Evolutionary conservation across 2,797 vertebrate species (phyloP).

Genomic region (Chelon labrosus): DNA sequence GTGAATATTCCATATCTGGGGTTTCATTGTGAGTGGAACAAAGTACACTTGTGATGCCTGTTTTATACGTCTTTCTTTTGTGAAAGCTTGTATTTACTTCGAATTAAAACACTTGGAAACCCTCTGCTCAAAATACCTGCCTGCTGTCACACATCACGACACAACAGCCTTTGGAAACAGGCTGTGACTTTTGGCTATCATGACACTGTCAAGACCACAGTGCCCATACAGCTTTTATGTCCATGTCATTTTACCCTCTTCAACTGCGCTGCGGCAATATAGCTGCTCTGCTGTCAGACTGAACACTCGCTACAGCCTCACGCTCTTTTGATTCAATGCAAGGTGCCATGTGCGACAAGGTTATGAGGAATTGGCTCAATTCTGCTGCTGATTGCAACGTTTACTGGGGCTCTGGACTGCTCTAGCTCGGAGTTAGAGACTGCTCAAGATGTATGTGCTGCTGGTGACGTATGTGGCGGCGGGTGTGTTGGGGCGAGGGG

Average conservation of each 20-base stretch:
- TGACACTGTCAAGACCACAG: constrained; percentile 45
- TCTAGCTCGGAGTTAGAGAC: constrained; percentile 66
- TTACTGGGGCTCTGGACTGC: constrained; percentile 71
- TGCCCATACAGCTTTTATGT: constrained; percentile 62
- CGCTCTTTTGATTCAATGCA: constrained; percentile 76
- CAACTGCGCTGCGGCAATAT: constrained; percentile 65
- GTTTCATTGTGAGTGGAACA: not conserved
- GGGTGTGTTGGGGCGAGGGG: constrained; percentile 64
- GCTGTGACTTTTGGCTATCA: constrained; percentile 19
- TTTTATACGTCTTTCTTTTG: constrained; percentile 29
- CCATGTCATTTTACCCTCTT: constrained; percentile 74
- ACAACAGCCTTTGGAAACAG: constrained; percentile 4
- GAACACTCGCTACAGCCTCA: constrained; percentile 67
- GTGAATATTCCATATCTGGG: constrained; percentile 22
- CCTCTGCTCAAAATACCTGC: constrained; percentile 1
- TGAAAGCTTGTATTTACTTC: not conserved
- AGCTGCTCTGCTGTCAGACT: constrained; percentile 77
- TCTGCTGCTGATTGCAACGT: constrained; percentile 80
- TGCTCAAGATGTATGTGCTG: constrained; percentile 79
- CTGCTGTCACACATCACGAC: constrained; percentile 2
- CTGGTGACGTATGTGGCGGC: constrained; percentile 69
- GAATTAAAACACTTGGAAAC: constrained; percentile 22
- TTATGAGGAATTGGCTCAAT: constrained; percentile 85
- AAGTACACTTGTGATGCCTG: constrained; percentile 21
- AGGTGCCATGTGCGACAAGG: constrained; percentile 77